phyloP scores from a whole-genome alignment of 2,888 invertebrate species.

The Dryadula phaetusa region DNA sequence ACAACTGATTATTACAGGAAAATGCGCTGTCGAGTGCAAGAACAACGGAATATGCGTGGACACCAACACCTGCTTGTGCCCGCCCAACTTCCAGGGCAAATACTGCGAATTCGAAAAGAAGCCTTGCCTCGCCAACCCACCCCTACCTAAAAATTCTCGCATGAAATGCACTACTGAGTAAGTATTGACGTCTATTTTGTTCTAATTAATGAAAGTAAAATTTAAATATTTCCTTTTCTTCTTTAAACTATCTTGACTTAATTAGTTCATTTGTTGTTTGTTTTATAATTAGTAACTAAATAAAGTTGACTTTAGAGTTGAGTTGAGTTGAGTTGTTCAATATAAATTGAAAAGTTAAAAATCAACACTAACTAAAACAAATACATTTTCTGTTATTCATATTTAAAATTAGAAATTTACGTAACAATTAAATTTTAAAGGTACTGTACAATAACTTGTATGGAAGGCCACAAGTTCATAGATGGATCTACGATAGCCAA shows the following conservation, averaged over 20 bases:
- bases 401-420: not conserved
- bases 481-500: conserved; percentile 88
- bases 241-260: too few relatives aligned
- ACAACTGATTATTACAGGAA: too few relatives aligned
- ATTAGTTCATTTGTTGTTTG: too few relatives aligned
- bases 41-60: conserved; percentile 92
- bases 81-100: conserved; percentile 88
- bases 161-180: conserved; percentile 87
- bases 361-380: too few relatives aligned
- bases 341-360: too few relatives aligned
- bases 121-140: conserved; percentile 87
- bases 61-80: conserved; percentile 90
- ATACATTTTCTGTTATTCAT: too few relatives aligned
- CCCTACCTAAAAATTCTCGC: conserved; percentile 86
- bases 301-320: not conserved
- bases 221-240: too few relatives aligned
- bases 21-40: conserved; percentile 89
- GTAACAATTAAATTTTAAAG: conserved; percentile 65
- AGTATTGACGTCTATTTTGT: conserved; percentile 53
- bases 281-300: too few relatives aligned
- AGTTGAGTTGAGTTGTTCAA: too few relatives aligned
- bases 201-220: not conserved
- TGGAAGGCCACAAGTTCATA: conserved; percentile 87
- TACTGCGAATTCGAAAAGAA: conserved; percentile 90
- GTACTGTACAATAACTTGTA: conserved; percentile 87